Evolutionary conservation across 2,888 invertebrate species (phyloP), one percentile per base, ranked within the genome.

Genomic region (Drosophila longiperda): DNA sequence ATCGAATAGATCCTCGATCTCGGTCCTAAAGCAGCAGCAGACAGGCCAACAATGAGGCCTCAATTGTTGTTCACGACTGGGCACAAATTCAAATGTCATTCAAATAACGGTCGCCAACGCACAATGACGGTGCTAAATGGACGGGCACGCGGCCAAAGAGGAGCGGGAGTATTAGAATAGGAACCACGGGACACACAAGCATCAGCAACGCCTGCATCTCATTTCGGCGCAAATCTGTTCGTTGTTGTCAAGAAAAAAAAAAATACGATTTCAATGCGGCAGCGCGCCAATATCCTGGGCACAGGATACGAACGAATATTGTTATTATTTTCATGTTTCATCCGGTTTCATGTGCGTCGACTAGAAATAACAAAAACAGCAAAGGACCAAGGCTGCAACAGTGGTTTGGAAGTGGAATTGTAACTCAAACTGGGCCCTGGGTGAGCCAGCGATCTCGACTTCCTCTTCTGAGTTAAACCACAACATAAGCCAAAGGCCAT

Each of bases 251-350:
- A 52, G 66, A 20, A 69, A 68, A 75, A 68, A 75, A 20, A 69
- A 68, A 75, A 82, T 76, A 74, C 66, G 67, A 55, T 76, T 84
- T 82, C 48, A 68, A 79, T 84, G 68, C 55, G 68, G 65, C 67
- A 76, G 77, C 85, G 73, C 77, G 82, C 80, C 80, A 85, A 85
- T 89, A 85, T 85, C 85, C 89, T 84, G 84, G 84, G 87, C 87
- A 89, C 89, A 85, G 85, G 89, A 89, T 85, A 85, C 81, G 69
- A 71, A 60, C 55, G 64, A 68, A 75, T 80, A 82, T 84, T 87
- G 85, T 85, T 85, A 89, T 85, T 85, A 80, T 80, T 84, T 89
- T 87, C 66, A 58, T 73, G 80, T 82, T 72, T 77, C 90, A 89
- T 89, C 87, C 87, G 87, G 87, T 88, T 77, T 82, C 73, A 63